Conservation (phyloP, 1,140 invertebrate species). For the Zaprionus gabonicus region DNA sequence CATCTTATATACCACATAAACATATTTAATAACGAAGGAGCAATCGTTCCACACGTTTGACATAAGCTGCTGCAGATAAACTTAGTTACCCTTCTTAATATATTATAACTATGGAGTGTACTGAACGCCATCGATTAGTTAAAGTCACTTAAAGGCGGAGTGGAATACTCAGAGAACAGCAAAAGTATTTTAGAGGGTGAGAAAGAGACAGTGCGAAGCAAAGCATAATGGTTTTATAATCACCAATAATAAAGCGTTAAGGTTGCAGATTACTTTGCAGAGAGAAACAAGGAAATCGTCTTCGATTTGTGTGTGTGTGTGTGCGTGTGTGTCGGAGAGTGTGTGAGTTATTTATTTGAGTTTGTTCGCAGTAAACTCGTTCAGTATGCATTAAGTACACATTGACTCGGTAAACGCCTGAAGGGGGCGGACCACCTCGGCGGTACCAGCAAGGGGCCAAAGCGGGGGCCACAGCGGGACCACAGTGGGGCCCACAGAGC, state of each 20-base stretch:
- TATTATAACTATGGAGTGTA: slow-evolving; percentile 3
- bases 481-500: slow-evolving; percentile 26
- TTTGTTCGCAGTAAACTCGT: slow-evolving; percentile 20
- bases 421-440: background rate
- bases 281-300: slow-evolving; percentile 7
- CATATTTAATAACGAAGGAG: no score
- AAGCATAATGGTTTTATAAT: slow-evolving; percentile 74
- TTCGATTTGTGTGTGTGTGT: slow-evolving; percentile 16
- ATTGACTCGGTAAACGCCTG: slow-evolving; percentile 41
- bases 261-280: slow-evolving; percentile 32
- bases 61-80: no score
- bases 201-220: background rate
- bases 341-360: slow-evolving; percentile 38
- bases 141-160: slow-evolving; percentile 36
- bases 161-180: background rate
- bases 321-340: slow-evolving; percentile 3
- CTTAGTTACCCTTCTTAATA: background rate
- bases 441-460: background rate
- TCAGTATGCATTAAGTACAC: slow-evolving; percentile 51
- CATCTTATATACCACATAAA: no score
- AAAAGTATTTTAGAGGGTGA: background rate
- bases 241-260: slow-evolving; percentile 59
- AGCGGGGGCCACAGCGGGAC: background rate
- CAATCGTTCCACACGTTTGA: no score
- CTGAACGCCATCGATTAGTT: slow-evolving; percentile 17